phyloP scores from a whole-genome alignment of 2,888 invertebrate genomes.

The Bedellia somnulentella region DNA sequence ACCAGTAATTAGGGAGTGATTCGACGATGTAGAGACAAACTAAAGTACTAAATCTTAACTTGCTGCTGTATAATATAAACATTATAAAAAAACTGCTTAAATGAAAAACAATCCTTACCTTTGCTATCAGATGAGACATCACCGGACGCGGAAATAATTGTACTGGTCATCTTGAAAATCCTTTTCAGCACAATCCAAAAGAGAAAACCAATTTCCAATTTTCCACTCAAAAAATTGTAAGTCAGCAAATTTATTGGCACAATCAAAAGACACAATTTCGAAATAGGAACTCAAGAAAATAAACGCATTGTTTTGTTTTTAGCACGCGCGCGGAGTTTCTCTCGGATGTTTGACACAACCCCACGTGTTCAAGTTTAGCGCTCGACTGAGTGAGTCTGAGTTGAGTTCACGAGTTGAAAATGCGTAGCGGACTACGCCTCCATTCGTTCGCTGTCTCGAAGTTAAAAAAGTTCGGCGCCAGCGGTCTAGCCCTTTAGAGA shows the following conservation, averaged over 20 bases:
- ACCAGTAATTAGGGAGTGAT: no score
- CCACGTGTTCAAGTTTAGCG: conserved; percentile 20
- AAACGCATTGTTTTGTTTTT: conserved; percentile 19
- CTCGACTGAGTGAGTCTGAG: conserved; percentile 36
- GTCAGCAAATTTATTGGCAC: conserved; percentile 12
- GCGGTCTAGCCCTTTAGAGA: conserved; percentile 56
- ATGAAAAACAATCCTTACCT: no score
- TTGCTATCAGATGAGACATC: conserved; percentile 34
- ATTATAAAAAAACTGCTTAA: no score
- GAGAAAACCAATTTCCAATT: no score
- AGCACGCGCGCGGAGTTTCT: conserved; percentile 19
- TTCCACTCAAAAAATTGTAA: conserved; percentile 16
- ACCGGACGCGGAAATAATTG: conserved; percentile 25
- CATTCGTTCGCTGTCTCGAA: no score
- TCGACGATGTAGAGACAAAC: no score
- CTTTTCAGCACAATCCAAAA: conserved; percentile 14
- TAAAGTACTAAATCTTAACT: no score
- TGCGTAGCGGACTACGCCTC: no score
- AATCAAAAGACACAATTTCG: conserved; percentile 18
- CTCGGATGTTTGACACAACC: conserved; percentile 19
- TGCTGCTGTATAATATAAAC: no score
- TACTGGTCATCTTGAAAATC: conserved; percentile 34
- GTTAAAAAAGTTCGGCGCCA: conserved; percentile 59
- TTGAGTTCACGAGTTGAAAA: no score
- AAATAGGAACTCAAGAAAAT: no score